These are phyloP conservation scores for Trochalopteron elliotii DNA, from an alignment of 2,113 vertebrate species.

Conservation along the genomic window DNA sequence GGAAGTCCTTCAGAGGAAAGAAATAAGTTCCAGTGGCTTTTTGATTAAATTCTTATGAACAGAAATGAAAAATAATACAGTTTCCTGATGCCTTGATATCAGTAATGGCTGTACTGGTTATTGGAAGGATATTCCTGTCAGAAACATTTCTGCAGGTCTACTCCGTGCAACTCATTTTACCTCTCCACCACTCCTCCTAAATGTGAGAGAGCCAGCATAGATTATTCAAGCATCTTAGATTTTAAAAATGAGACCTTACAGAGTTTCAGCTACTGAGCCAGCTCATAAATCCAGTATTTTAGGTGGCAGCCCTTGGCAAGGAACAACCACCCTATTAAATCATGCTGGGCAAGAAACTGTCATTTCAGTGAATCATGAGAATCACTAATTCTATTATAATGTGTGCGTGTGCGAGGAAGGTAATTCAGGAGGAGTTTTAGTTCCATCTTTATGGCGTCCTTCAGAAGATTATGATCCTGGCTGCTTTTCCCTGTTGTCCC, in stretches of 20 bases:
- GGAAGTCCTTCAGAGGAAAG: constrained; percentile 13
- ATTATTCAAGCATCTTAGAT: constrained; percentile 10
- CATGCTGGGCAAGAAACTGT: constrained; percentile 29
- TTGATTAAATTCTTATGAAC: constrained; percentile 48
- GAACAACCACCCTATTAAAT: constrained; percentile 61
- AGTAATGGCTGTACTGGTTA: background rate
- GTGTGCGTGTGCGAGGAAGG: background rate
- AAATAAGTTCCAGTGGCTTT: constrained; percentile 29
- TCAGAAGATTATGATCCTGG: constrained; percentile 28
- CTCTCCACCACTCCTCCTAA: background rate
- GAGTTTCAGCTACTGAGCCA: constrained; percentile 5
- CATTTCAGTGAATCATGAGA: constrained; percentile 39
- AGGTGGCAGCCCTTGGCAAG: constrained; percentile 40
- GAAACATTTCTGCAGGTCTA: constrained; percentile 18
- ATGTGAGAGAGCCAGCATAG: background rate
- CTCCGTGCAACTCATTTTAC: background rate
- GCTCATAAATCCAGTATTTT: constrained; percentile 63
- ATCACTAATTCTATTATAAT: constrained; percentile 56
- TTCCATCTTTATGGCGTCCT: constrained; percentile 27
- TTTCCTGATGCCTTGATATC: background rate
- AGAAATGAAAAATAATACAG: constrained; percentile 33
- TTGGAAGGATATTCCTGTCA: background rate
- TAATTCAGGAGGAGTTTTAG: constrained; percentile 37
- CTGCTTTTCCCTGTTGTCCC: background rate
- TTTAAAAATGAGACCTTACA: constrained; percentile 25